Evolutionary conservation across 1,140 invertebrate genomes (phyloP).

Genomic region (Acromyrmex charruanus): DNA sequence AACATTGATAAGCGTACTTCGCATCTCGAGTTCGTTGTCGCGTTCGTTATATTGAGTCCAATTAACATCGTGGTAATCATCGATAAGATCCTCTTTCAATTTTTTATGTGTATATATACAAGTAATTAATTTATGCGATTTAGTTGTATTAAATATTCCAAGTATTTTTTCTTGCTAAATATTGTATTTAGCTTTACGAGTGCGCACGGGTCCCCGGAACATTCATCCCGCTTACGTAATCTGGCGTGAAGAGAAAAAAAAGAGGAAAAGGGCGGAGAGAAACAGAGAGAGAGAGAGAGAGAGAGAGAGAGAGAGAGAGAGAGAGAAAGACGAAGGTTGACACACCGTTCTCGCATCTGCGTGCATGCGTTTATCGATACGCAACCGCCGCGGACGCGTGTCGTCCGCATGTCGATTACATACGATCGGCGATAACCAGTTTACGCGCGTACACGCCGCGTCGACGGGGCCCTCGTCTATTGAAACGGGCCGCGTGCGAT

Average conservation of each 20-base stretch:
- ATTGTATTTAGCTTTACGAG: not conserved
- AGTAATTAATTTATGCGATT: not conserved
- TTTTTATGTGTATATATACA: not conserved
- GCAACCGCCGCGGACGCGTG: constrained; percentile 18
- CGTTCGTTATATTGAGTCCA: not conserved
- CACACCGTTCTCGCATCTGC: constrained; percentile 21
- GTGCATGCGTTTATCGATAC: constrained; percentile 18
- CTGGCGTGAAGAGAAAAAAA: not conserved
- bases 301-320: no score
- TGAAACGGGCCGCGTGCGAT: constrained; percentile 56
- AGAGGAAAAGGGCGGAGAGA: no score
- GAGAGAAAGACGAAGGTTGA: not conserved
- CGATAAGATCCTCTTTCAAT: not conserved
- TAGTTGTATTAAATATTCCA: not conserved
- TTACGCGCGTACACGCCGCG: constrained; percentile 24
- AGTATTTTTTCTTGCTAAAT: not conserved
- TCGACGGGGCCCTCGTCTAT: constrained; percentile 4
- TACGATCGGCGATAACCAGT: constrained; percentile 54
- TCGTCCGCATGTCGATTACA: constrained; percentile 45
- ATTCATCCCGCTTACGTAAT: not conserved
- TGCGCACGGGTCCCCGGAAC: not conserved
- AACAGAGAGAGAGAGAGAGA: not conserved
- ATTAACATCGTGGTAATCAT: not conserved
- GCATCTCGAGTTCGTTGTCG: not conserved
- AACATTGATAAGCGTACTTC: constrained; percentile 65